Evolutionary conservation across 2,797 vertebrate genomes (phyloP).

Genomic region (Somateria mollissima): DNA sequence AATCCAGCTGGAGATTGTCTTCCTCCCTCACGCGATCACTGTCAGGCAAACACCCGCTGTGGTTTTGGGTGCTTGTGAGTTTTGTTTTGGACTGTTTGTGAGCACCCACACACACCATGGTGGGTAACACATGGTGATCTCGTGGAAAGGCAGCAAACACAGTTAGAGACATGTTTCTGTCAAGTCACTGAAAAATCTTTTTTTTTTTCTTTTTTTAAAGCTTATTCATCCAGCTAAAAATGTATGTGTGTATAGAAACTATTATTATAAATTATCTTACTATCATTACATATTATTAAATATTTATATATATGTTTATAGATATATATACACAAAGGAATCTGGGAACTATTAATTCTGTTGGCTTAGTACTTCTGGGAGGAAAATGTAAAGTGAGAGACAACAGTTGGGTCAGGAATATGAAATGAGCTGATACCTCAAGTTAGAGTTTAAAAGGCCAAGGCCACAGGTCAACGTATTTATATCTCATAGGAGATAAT

Average conservation of each 20-base stretch:
- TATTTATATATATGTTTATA: not conserved
- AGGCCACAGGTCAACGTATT: not conserved
- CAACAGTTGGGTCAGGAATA: not conserved
- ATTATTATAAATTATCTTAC: not conserved
- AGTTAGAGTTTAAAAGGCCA: not conserved
- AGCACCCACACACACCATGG: not conserved
- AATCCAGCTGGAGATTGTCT: not conserved
- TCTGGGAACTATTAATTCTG: not conserved
- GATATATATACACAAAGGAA: not conserved
- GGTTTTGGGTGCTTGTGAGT: not conserved
- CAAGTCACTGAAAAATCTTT: not conserved
- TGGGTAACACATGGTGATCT: not conserved
- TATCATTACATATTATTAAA: not conserved
- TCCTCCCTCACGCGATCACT: not conserved
- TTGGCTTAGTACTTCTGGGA: not conserved
- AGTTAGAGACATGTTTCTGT: not conserved
- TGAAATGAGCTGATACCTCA: not conserved
- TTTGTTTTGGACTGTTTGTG: not conserved
- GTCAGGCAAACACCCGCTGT: not conserved
- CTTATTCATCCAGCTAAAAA: constrained; percentile 3
- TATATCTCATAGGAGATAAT: no score
- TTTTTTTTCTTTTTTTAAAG: not conserved
- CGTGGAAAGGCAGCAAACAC: not conserved
- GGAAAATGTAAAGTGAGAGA: not conserved
- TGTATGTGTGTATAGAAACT: not conserved